Evolutionary conservation across 2,113 vertebrate genomes (phyloP).

Genomic region (Myrmecobius fasciatus): DNA sequence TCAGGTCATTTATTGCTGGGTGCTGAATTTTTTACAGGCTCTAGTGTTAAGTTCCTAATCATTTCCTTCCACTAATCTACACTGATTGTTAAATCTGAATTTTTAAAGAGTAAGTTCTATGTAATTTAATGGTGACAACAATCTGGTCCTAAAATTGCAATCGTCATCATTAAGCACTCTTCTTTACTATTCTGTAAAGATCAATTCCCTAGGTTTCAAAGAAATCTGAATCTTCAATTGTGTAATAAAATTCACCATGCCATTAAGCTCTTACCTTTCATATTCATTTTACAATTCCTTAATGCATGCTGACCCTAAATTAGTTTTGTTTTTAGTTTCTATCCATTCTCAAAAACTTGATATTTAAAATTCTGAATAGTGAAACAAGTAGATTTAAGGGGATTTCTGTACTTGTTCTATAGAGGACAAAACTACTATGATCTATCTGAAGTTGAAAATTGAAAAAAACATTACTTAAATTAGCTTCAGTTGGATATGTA

Average conservation of each 20-base stretch:
- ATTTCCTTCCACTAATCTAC: not conserved
- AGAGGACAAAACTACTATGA: not conserved
- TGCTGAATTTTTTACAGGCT: not conserved
- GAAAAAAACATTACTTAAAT: not conserved
- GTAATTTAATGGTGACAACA: not conserved
- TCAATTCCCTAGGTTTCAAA: not conserved
- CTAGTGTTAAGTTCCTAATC: not conserved
- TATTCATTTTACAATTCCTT: not conserved
- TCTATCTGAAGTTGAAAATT: not conserved
- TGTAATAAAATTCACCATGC: not conserved
- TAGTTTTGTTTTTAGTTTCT: not conserved
- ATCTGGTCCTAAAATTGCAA: not conserved
- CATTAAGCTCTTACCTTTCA: not conserved
- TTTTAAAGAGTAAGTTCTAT: not conserved
- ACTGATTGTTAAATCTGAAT: not conserved
- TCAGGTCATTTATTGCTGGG: not conserved
- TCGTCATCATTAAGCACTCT: not conserved
- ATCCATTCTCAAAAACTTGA: not conserved
- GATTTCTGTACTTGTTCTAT: slow-evolving; percentile 4
- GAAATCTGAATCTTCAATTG: not conserved
- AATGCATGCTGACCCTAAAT: not conserved
- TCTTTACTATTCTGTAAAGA: not conserved
- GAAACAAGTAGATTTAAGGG: not conserved
- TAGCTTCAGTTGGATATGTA: not conserved
- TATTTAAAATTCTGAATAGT: not conserved